These are phyloP conservation scores for Trachelus troglodyta DNA, from an alignment of 2,888 invertebrate species.

Conservation along the genomic window DNA sequence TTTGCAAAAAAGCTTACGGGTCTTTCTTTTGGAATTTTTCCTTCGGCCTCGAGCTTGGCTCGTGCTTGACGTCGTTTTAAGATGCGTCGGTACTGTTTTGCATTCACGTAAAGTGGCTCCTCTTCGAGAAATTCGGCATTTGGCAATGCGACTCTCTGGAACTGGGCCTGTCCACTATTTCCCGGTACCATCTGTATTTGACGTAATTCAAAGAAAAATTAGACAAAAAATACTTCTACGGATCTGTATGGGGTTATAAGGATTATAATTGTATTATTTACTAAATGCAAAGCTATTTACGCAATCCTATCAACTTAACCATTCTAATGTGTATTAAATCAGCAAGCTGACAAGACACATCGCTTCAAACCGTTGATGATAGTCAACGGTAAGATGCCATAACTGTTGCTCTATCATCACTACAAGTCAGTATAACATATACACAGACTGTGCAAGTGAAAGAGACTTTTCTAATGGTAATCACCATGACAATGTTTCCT, in stretches of 20 bases:
- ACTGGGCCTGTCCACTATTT: slow-evolving; percentile 68
- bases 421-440: slow-evolving; percentile 58
- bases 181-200: slow-evolving; percentile 70
- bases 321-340: neutral
- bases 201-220: neutral
- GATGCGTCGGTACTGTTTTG: slow-evolving; percentile 97
- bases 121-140: slow-evolving; percentile 82
- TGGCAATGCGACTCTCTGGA: slow-evolving; percentile 73
- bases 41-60: slow-evolving; percentile 93
- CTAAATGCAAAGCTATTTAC: neutral
- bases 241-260: neutral
- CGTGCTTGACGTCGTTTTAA: slow-evolving; percentile 93
- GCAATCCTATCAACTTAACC: neutral
- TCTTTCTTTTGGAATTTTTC: slow-evolving; percentile 96
- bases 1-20: slow-evolving; percentile 71
- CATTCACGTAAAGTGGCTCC: slow-evolving; percentile 97
- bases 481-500: slow-evolving; percentile 84
- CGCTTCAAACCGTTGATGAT: neutral
- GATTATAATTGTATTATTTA: neutral
- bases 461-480: slow-evolving; percentile 55
- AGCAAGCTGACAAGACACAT: neutral
- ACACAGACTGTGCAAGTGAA: slow-evolving; percentile 58
- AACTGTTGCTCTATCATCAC: slow-evolving; percentile 58
- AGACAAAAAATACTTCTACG: neutral
- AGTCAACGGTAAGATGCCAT: slow-evolving; percentile 3